phyloP scores from a whole-genome alignment of 2,113 vertebrate genomes.

The Megalops atlanticus region DNA sequence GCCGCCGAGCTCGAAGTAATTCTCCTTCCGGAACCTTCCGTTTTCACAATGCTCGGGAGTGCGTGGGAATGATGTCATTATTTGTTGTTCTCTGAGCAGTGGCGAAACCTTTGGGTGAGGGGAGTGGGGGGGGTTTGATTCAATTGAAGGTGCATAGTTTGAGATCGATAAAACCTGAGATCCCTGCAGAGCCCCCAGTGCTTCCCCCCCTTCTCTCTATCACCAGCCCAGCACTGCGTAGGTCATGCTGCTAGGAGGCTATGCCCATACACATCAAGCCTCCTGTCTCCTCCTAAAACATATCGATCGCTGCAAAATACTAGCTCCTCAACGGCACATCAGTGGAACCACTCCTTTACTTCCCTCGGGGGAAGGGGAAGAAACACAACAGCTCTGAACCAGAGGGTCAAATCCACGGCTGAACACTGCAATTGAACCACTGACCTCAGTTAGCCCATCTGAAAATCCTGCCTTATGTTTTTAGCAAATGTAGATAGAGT shows the following conservation, averaged over 20 bases:
- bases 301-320: background rate
- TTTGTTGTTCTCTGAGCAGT: background rate
- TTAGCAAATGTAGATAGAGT: background rate
- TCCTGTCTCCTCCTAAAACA: background rate
- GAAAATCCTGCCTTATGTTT: background rate
- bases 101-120: background rate
- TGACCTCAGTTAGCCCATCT: background rate
- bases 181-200: background rate
- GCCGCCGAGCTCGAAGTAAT: too few relatives aligned
- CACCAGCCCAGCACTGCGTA: background rate
- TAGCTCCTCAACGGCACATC: background rate
- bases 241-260: background rate
- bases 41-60: background rate
- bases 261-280: too few relatives aligned
- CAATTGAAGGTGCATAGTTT: too few relatives aligned
- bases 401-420: background rate
- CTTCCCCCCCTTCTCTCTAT: background rate
- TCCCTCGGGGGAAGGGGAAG: background rate
- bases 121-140: background rate
- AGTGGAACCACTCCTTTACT: background rate
- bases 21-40: too few relatives aligned
- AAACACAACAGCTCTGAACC: background rate
- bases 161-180: too few relatives aligned
- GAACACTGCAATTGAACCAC: background rate
- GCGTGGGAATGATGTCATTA: background rate